Evolutionary conservation across 2,113 vertebrate species (phyloP), one percentile per base, ranked within the genome.

Genomic region (Eulacestoma nigropectus): DNA sequence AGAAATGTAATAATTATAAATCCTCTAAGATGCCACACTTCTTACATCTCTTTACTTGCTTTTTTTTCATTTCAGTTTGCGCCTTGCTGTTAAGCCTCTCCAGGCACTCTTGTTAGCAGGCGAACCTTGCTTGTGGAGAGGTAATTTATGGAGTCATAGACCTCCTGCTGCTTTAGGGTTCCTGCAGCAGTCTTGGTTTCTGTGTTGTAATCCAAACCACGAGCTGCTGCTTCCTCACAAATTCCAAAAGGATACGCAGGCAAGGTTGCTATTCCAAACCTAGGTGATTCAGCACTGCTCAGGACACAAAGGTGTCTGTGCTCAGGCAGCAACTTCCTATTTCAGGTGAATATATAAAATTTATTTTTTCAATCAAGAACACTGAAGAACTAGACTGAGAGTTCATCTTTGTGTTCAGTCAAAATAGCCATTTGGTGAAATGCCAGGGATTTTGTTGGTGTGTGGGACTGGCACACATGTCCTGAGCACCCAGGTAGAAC

Each of bases 401-500:
- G 13, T 33, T 69, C 13, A 44, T 32, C 26, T 79, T 18, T 33
- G 23, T 55, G 29, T 73, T 79, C 39, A 32, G 4, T 62, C 60
- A 79, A 65, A 78, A 59, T 3, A 84, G 33, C 35, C 26, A 69
- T 65, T n/a, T 60, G 19, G 37, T 76, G 53, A 83, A 91, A 90
- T 76, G 55, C 7, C 52, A 68, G 32, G 52, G 42, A 47, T 81
- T 75, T 89, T 52, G 32, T 15, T 1, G 3, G 56, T n/a, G 26
- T 2, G 3, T 33, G 37, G 50, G 35, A 78, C 47, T 0, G 2
- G 50, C 6, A 1, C 12, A 18, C 3, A 0, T 15, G 42, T 52
- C 78, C 42, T 39, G 56, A 75, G 60, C 50, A 50, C 16, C 17
- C 3, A 5, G 11, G 42, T 1, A 33, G 57, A 35, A 32, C 62